Evolutionary conservation across 2,797 vertebrate genomes (phyloP), one percentile per base, ranked within the genome.

Genomic region (Pseudocheirus occidentalis): DNA sequence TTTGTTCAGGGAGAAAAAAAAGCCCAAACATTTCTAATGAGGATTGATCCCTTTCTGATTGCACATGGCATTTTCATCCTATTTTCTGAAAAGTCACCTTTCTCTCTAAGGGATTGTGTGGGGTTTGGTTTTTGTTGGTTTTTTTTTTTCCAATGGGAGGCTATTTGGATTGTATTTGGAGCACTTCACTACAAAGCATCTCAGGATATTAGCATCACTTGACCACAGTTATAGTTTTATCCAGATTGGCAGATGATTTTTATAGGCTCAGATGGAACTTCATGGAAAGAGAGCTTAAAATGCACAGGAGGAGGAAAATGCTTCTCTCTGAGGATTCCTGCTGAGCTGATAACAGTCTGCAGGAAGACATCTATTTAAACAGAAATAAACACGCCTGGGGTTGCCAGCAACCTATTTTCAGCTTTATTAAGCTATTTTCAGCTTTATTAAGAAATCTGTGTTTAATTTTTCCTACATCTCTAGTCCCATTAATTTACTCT

Each of bases 381-480:
- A 98, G 97, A 98, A 98, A 98, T 98, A 98, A 98, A 98, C 97
- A 97, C 0, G 95, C 97, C 96, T 96, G 73, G 91, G 97, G 97
- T 98, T 97, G 94, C 98, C 97, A 96, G 95, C 73, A 98, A 97
- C 92, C 95, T 98, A 94, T 98, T 98, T 98, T 97, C 97, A 97
- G 97, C 97, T 98, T 98, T 98, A 98, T 98, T 98, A 98, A 98
- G 97, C 98, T 98, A 97, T 98, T 98, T 98, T 98, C 96, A 97
- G 95, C 96, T 98, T 98, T 98, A 98, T 97, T 98, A 98, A 98
- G 96, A 98, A 98, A 95, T 97, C 97, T 96, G 96, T 96, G 96
- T 97, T 98, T 98, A 98, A 97, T 98, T 98, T 98, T 98, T 96
- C 87, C 95, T 94, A 92, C 94, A 29, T 98, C 96, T 97, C 93